Percentiles rank a stretch among this genome's conserved stretches.
phyloP scores from a whole-genome alignment of 2,797 vertebrate species.

The Enteromius fasciolatus region DNA sequence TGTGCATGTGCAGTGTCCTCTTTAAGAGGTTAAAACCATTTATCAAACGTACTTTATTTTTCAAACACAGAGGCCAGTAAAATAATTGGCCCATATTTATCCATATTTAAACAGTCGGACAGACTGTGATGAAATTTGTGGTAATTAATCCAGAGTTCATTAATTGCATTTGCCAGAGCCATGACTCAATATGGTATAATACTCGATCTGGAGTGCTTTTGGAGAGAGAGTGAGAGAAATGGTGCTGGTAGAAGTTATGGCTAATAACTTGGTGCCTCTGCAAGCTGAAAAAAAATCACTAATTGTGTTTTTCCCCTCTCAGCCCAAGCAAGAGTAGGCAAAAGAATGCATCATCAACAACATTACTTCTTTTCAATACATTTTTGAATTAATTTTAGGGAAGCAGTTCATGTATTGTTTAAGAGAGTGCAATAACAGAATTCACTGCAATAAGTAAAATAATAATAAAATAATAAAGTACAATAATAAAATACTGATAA shows the following conservation, averaged over 20 bases:
- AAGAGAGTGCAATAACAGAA: background rate
- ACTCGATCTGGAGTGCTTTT: constrained; percentile 21
- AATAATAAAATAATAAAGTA: background rate
- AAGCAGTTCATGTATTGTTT: background rate
- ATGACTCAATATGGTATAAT: constrained; percentile 34
- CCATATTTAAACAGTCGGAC: constrained; percentile 47
- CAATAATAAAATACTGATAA: no score
- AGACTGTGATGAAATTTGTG: constrained; percentile 38
- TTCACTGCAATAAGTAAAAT: background rate
- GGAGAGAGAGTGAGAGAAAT: constrained; percentile 30
- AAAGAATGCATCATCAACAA: constrained; percentile 12
- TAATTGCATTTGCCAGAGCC: constrained; percentile 41
- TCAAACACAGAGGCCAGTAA: constrained; percentile 14
- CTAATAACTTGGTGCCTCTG: constrained; percentile 21
- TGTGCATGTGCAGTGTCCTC: background rate
- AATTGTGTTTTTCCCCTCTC: constrained; percentile 11
- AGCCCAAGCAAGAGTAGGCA: background rate
- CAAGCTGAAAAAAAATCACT: constrained; percentile 10
- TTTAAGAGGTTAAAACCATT: constrained; percentile 23
- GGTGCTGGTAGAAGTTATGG: background rate
- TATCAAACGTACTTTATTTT: constrained; percentile 20
- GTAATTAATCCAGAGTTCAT: constrained; percentile 46
- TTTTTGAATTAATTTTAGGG: background rate
- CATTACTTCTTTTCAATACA: background rate
- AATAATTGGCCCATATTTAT: constrained; percentile 40